Conservation (phyloP, 2,888 invertebrate genomes). For the Linyphia triangularis region DNA sequence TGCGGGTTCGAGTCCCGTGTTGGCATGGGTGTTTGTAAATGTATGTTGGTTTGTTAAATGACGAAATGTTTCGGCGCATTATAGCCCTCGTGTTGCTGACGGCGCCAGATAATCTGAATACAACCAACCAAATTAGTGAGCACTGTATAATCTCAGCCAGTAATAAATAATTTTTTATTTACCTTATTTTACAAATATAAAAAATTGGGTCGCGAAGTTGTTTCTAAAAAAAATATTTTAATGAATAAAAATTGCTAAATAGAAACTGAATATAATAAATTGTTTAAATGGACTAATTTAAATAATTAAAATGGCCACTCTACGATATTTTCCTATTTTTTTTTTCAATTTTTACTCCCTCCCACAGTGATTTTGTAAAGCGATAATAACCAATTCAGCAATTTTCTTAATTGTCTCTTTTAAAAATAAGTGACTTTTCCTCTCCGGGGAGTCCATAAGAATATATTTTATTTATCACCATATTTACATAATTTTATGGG, state of each 20-base stretch:
- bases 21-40: too few relatives aligned
- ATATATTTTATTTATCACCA: constrained; percentile 31
- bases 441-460: neutral
- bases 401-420: constrained; percentile 17
- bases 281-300: neutral
- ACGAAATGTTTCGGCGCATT: too few relatives aligned
- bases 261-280: neutral
- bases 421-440: neutral
- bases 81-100: too few relatives aligned
- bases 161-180: too few relatives aligned
- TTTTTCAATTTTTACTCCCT: neutral
- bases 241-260: neutral
- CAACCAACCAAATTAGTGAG: too few relatives aligned
- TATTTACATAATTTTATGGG: constrained; percentile 20
- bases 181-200: too few relatives aligned
- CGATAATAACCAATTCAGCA: neutral
- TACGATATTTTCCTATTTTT: neutral
- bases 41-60: too few relatives aligned
- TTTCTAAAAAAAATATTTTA: neutral
- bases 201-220: too few relatives aligned
- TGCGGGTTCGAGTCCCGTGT: too few relatives aligned
- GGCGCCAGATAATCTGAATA: too few relatives aligned
- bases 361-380: constrained; percentile 6
- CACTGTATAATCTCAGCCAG: too few relatives aligned
- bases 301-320: constrained; percentile 3